A percentile compares a stretch with the other conserved stretches of the same genome.
Conservation (phyloP, 1,140 invertebrate species). For the Dryas iulia region DNA sequence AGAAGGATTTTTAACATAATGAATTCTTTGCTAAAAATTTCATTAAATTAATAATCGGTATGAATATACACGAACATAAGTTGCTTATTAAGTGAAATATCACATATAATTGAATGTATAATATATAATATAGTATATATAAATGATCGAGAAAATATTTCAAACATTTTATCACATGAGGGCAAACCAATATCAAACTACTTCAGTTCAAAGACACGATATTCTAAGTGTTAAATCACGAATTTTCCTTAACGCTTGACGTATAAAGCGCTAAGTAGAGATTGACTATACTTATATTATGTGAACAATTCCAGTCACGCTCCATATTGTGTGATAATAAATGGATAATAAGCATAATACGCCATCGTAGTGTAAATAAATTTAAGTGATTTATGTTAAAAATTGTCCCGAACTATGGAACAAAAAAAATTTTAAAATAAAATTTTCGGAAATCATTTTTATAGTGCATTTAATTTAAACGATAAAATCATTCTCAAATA, state of each 20-base stretch:
- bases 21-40: too few species aligned
- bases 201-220: constrained; percentile 21
- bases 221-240: constrained; percentile 24
- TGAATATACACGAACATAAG: too few species aligned
- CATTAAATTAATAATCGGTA: too few species aligned
- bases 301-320: constrained; percentile 24
- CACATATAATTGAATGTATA: background rate
- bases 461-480: too few species aligned
- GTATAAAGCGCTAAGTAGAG: constrained; percentile 15
- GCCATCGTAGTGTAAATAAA: constrained; percentile 3
- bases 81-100: too few species aligned
- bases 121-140: too few species aligned
- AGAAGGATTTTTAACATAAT: too few species aligned
- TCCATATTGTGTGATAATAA: constrained; percentile 19
- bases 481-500: too few species aligned
- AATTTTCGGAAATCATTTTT: too few species aligned
- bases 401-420: background rate
- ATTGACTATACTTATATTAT: constrained; percentile 9
- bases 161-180: background rate
- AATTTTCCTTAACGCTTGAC: constrained; percentile 21
- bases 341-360: constrained; percentile 15
- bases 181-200: constrained; percentile 7
- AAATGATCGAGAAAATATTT: background rate
- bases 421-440: too few species aligned
- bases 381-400: background rate